phyloP scores from a whole-genome alignment of 2,888 invertebrate species.

The Steinernema scapterisci region DNA sequence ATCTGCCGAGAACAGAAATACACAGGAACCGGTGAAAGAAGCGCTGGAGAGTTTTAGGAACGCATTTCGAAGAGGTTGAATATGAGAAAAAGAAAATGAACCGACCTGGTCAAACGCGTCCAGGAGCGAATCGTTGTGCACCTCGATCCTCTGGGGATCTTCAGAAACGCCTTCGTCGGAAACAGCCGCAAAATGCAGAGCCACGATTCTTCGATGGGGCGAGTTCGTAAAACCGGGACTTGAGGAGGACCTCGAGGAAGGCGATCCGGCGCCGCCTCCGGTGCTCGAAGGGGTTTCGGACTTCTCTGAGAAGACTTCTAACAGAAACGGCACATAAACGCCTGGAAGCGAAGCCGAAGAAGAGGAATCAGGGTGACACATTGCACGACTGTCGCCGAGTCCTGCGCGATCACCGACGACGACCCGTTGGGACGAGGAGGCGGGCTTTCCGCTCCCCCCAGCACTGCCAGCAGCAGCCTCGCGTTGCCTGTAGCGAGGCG shows the following conservation, averaged over 20 bases:
- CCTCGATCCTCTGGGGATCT: constrained; percentile 7
- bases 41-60: too few species aligned
- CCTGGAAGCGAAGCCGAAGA: constrained; percentile 5
- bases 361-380: constrained; percentile 21
- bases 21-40: too few species aligned
- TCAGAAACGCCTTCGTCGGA: neutral
- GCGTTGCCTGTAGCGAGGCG: constrained; percentile 9
- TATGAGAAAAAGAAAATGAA: neutral
- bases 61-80: too few species aligned
- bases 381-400: neutral
- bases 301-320: neutral
- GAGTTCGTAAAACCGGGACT: constrained; percentile 5
- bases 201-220: constrained; percentile 12
- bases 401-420: constrained; percentile 20
- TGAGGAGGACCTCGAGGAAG: constrained; percentile 3
- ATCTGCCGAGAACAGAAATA: too few species aligned
- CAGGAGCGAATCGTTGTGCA: constrained; percentile 18
- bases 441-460: neutral
- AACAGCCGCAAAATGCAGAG: constrained; percentile 6
- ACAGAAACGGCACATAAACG: constrained; percentile 12
- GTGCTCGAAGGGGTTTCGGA: constrained; percentile 11
- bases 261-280: neutral
- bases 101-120: constrained; percentile 15
- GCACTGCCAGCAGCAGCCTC: neutral
- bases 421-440: constrained; percentile 11